These are phyloP conservation scores for Gambusia holbrooki DNA, from an alignment of 2,113 vertebrate genomes.

Conservation along the genomic window DNA sequence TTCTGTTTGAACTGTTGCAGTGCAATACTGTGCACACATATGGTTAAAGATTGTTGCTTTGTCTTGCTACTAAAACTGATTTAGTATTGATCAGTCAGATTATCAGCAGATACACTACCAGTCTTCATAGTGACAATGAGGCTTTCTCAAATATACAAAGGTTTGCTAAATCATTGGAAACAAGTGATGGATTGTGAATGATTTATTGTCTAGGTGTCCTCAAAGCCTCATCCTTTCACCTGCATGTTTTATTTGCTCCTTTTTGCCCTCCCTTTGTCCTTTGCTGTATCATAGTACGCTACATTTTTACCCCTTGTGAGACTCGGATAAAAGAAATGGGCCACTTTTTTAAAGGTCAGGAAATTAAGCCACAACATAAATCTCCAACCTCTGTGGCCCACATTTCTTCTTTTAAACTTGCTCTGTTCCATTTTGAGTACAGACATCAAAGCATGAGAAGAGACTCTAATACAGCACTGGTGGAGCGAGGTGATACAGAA, in stretches of 20 bases:
- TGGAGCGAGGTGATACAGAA: slow-evolving; percentile 18
- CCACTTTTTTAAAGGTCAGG: slow-evolving; percentile 27
- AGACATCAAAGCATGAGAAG: slow-evolving; percentile 23
- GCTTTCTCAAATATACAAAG: slow-evolving; percentile 18
- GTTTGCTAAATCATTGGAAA: slow-evolving; percentile 9
- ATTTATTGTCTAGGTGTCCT: slow-evolving; percentile 3
- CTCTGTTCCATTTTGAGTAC: slow-evolving; percentile 27
- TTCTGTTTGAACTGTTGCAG: no score
- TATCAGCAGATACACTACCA: slow-evolving; percentile 46
- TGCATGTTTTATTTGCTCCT: background rate
- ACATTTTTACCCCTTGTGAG: background rate
- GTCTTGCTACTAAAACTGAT: background rate
- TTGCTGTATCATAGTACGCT: background rate
- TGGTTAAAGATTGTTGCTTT: slow-evolving; percentile 32
- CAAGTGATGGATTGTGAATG: background rate
- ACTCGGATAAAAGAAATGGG: background rate
- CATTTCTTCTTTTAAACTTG: slow-evolving; percentile 40
- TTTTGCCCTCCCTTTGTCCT: background rate
- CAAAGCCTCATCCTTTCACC: background rate
- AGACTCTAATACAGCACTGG: slow-evolving; percentile 22
- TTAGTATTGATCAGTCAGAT: slow-evolving; percentile 52
- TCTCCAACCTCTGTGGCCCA: slow-evolving; percentile 31
- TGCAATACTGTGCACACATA: slow-evolving; percentile 19
- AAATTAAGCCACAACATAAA: slow-evolving; percentile 41
- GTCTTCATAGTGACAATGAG: slow-evolving; percentile 1